Evolutionary conservation across 2,888 invertebrate genomes (phyloP), one percentile per base, ranked within the genome.

Genomic region (Drosophila kambysellisi): DNA sequence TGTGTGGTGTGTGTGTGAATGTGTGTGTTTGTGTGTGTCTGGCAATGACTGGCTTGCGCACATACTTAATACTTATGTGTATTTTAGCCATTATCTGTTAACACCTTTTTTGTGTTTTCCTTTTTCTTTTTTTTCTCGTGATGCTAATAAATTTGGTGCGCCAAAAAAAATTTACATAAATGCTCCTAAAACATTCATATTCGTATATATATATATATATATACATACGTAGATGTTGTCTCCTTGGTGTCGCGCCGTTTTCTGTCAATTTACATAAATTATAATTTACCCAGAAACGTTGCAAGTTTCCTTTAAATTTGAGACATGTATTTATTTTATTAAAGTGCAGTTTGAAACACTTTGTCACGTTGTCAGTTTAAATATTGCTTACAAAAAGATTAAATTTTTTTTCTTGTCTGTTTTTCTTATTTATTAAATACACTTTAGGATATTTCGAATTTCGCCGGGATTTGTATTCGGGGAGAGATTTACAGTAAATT

Each of bases 81-180:
- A 77, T 75, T 79, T 84, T 89, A 89, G 83, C 81, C 81, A 80
- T 89, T 82, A 85, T 89, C 74, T 82, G 86, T 89, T 89, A 89
- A 85, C 84, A 85, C 79, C 90, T 86, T 82, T 85, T 85, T 84
- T 73, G 54, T 39, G 15, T 33, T 15, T 53, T 25, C 15, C 25
- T 46, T 46, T 51, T 17, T 9, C 17, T 29, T 4, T 29, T 9
- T 48, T 12, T 46, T 15, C 5, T 20, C 60, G 56, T 57, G 72
- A 53, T 59, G 76, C 75, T 87, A 89, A 88, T 85, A 89, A 85
- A 88, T 85, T 78, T 66, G 53, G 53, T 4, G 9, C 15, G 20
- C 32, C 57, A 60, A 58, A 66, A 64, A 62, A n/a, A 37, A 89
- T 84, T 87, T 89, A 68, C 83, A 83, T 89, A 84, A 89, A 80